Percentiles rank a stretch among this genome's conserved stretches.
Conservation (phyloP, 2,113 vertebrate genomes). For the Zosterops borbonicus region DNA sequence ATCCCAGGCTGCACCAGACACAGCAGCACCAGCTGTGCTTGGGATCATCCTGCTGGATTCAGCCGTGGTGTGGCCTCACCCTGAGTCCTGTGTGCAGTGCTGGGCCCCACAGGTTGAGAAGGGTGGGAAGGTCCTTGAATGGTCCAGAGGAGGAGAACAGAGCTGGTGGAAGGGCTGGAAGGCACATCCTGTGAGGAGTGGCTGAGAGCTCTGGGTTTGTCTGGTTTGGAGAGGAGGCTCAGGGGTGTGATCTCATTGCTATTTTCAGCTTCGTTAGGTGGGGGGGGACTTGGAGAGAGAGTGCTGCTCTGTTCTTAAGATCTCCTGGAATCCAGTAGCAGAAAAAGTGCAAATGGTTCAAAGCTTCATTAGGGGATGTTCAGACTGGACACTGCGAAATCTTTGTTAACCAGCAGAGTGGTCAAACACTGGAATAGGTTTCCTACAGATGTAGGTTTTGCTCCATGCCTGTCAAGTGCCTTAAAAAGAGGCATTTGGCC, state of each 20-base stretch:
- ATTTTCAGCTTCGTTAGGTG: background rate
- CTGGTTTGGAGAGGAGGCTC: background rate
- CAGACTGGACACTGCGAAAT: background rate
- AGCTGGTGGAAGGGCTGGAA: background rate
- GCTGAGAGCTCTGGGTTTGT: background rate
- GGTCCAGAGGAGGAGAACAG: background rate
- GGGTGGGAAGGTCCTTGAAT: background rate
- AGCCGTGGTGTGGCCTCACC: accelerated
- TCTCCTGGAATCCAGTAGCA: background rate
- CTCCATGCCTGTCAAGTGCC: background rate
- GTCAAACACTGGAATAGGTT: background rate
- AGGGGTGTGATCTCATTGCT: background rate
- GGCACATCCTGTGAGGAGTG: accelerated
- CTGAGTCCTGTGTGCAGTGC: background rate
- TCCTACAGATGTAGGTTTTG: background rate
- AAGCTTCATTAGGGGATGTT: accelerated
- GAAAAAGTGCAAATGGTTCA: accelerated
- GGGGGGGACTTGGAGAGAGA: accelerated
- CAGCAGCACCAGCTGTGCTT: background rate
- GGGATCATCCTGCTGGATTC: background rate
- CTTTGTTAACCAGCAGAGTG: background rate
- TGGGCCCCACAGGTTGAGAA: background rate
- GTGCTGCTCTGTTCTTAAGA: background rate
- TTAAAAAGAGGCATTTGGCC: background rate
- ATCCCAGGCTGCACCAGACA: background rate